Evolutionary conservation across 1,140 invertebrate genomes (phyloP), one percentile per base, ranked within the genome.

Genomic region (Danaus plexippus): DNA sequence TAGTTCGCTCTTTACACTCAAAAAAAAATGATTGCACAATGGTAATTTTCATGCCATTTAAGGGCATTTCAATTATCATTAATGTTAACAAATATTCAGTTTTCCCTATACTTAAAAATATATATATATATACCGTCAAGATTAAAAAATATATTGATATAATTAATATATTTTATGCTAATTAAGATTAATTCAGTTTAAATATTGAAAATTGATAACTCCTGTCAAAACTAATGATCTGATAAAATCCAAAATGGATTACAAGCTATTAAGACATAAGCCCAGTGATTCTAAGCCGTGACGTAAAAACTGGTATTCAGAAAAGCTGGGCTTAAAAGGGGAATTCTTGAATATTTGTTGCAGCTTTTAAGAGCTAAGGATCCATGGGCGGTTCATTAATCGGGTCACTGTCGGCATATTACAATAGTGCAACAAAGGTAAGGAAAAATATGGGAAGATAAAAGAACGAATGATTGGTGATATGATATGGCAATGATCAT

Each of bases 271-370:
- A 10, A 50, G 9, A 11, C 41, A 54, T 57, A 54, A 74, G 72
- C 67, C 66, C 65, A 57, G 70, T 63, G 62, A 72, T 82, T 77
- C 77, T 77, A 66, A 71, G 67, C 69, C 54, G 9, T 50, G 50
- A 60, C 43, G 55, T 11, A 58, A 58, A 53, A 48, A 48, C 57
- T 63, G 57, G 71, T 71, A 77, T 60, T 59, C 62, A 79, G 78
- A 75, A 75, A 71, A 73, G 49, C 73, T 65, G 64, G 71, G 70
- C 77, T 76, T 64, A 65, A 61, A 72, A 73, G 84, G 84, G 84
- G 84, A 85, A 84, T 79, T 73, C 81, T 64, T 81, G 84, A 85
- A 87, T 87, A 87, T 87, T 87, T 87, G 80, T 87, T 87, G 74
- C 84, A 87, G 84, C 77, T 81, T 82, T 66, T 87, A 79, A 72